A percentile compares a stretch with the other conserved stretches of the same genome.
Evolutionary conservation across 2,888 invertebrate genomes (phyloP).

Genomic region (Hypsopygia costalis): DNA sequence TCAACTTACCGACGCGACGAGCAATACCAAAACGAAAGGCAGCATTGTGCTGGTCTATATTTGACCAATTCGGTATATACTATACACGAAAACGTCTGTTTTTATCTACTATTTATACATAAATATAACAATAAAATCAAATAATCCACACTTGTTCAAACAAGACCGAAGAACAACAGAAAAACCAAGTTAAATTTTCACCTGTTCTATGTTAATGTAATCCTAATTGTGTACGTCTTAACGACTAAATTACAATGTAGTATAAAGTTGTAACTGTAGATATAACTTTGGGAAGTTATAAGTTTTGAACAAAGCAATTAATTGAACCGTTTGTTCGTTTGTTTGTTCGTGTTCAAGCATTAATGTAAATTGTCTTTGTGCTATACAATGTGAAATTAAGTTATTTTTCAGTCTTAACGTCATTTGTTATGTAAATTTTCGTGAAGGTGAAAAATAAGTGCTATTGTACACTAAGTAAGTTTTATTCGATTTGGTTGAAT

Average conservation of each 20-base stretch:
- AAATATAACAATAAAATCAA: slow-evolving; percentile 32
- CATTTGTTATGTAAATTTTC: slow-evolving; percentile 35
- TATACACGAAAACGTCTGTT: slow-evolving; percentile 49
- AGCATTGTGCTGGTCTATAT: slow-evolving; percentile 61
- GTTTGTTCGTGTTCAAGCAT: slow-evolving; percentile 30
- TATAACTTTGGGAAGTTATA: slow-evolving; percentile 20
- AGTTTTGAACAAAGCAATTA: slow-evolving; percentile 45
- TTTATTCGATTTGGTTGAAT: too few species aligned
- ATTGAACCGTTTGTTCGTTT: slow-evolving; percentile 46
- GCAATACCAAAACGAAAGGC: slow-evolving; percentile 54
- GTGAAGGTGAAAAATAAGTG: slow-evolving; percentile 17
- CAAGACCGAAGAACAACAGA: slow-evolving; percentile 25
- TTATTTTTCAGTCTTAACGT: slow-evolving; percentile 34
- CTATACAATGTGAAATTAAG: slow-evolving; percentile 52
- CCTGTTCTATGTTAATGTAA: neutral
- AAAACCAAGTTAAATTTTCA: slow-evolving; percentile 7
- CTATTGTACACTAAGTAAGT: slow-evolving; percentile 1
- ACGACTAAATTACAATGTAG: slow-evolving; percentile 15
- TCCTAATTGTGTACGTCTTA: neutral
- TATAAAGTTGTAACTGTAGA: slow-evolving; percentile 5
- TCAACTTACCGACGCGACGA: slow-evolving; percentile 58
- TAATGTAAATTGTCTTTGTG: slow-evolving; percentile 38
- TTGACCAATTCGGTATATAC: slow-evolving; percentile 66
- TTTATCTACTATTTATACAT: slow-evolving; percentile 57
- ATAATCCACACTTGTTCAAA: slow-evolving; percentile 50